Evolutionary conservation across 2,113 vertebrate species (phyloP).

Genomic region (Lasiurus borealis): DNA sequence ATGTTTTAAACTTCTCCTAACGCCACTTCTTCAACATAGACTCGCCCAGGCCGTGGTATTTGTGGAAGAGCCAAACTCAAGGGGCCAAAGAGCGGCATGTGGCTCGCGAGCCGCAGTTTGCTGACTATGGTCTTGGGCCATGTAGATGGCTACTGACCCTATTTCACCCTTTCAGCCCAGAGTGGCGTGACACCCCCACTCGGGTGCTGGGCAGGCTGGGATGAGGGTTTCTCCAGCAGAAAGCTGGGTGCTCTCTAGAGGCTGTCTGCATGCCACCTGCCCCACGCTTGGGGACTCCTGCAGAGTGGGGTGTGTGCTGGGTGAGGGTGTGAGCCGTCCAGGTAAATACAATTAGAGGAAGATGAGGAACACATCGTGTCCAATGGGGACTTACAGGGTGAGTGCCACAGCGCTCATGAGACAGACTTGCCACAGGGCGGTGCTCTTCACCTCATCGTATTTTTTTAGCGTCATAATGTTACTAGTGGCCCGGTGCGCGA

Average conservation of each 20-base stretch:
- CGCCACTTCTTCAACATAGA: too few species aligned
- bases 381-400: rapidly evolving
- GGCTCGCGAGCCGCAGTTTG: too few species aligned
- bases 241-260: not conserved
- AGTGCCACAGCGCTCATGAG: too few species aligned
- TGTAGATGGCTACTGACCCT: not conserved
- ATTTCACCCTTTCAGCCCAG: not conserved
- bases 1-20: too few species aligned
- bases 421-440: too few species aligned
- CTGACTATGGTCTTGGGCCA: too few species aligned
- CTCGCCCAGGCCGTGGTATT: too few species aligned
- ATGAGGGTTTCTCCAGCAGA: not conserved
- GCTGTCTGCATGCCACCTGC: not conserved
- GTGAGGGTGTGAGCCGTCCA: not conserved
- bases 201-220: not conserved
- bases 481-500: not conserved
- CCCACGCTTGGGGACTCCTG: not conserved
- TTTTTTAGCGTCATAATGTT: constrained; percentile 77
- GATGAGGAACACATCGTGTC: rapidly evolving
- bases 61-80: too few species aligned
- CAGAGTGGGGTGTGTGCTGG: not conserved
- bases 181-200: not conserved
- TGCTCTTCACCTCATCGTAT: not conserved
- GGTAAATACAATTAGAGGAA: not conserved
- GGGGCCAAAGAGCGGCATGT: too few species aligned